These are phyloP conservation scores for Fistularia tabacaria DNA, from an alignment of 2,797 vertebrate genomes.

Conservation along the genomic window DNA sequence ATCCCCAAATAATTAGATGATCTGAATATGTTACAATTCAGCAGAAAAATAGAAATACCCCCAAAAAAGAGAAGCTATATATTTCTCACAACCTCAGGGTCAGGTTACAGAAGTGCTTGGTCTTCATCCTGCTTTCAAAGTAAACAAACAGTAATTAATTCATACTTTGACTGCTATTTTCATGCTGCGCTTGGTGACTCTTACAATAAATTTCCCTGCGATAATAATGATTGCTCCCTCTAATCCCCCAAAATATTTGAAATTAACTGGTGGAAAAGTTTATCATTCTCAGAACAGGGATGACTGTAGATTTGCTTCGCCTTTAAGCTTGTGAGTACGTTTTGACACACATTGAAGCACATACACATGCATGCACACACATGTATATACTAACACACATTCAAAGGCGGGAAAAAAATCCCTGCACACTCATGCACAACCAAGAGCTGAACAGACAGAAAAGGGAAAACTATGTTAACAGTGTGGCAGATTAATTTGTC, in stretches of 20 bases:
- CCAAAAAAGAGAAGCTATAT: too few relatives aligned
- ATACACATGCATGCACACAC: background rate
- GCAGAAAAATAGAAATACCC: too few relatives aligned
- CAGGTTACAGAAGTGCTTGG: slow-evolving; percentile 2
- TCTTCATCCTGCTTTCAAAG: slow-evolving; percentile 42
- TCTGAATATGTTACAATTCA: too few relatives aligned
- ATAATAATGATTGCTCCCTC: slow-evolving; percentile 64
- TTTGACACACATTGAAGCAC: background rate
- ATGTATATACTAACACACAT: background rate
- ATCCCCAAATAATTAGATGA: too few relatives aligned
- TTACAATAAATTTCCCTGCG: slow-evolving; percentile 49
- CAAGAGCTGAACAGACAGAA: slow-evolving; percentile 48
- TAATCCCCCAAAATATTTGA: slow-evolving; percentile 64
- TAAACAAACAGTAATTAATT: slow-evolving; percentile 54
- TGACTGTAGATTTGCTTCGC: slow-evolving; percentile 36
- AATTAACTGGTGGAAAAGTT: slow-evolving; percentile 63
- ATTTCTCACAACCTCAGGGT: too few relatives aligned
- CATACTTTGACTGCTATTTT: slow-evolving; percentile 45
- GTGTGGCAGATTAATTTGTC: slow-evolving; percentile 48
- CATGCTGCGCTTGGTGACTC: slow-evolving; percentile 47
- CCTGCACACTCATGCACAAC: slow-evolving; percentile 5
- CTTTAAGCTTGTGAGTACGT: background rate
- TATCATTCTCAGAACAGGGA: slow-evolving; percentile 48
- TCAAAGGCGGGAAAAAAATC: background rate
- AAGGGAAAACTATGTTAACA: slow-evolving; percentile 32